phyloP scores from a whole-genome alignment of 2,797 vertebrate genomes.

The Anisognathus igniventris region DNA sequence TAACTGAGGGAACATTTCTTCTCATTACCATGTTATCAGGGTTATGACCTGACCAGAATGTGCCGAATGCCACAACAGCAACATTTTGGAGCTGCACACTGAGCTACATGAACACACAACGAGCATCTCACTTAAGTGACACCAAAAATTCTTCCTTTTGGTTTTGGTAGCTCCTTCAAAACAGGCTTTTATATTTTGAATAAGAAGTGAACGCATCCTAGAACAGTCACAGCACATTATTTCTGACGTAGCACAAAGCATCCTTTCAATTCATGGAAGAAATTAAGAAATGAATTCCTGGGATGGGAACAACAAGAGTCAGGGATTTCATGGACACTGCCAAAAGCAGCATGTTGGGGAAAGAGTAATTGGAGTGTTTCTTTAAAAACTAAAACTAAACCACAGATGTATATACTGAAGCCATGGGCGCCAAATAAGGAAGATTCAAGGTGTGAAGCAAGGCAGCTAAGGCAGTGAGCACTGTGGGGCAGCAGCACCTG shows the following conservation, averaged over 20 bases:
- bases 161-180: neutral
- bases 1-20: neutral
- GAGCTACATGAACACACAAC: neutral
- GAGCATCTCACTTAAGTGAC: neutral
- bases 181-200: neutral
- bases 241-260: neutral
- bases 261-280: neutral
- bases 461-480: neutral
- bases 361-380: neutral
- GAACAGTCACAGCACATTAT: neutral
- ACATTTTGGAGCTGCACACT: neutral
- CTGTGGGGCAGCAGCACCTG: slow-evolving; percentile 74
- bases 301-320: neutral
- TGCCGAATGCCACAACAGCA: neutral
- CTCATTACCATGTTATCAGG: neutral
- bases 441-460: neutral
- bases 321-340: neutral
- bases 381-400: neutral
- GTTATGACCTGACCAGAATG: neutral
- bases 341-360: accelerated
- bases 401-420: accelerated
- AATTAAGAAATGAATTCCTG: neutral
- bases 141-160: neutral
- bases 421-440: neutral
- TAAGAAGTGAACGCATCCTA: neutral